These are phyloP conservation scores for Macroteleia sp. DNA, from an alignment of 2,888 invertebrate genomes.

Conservation along the genomic window DNA sequence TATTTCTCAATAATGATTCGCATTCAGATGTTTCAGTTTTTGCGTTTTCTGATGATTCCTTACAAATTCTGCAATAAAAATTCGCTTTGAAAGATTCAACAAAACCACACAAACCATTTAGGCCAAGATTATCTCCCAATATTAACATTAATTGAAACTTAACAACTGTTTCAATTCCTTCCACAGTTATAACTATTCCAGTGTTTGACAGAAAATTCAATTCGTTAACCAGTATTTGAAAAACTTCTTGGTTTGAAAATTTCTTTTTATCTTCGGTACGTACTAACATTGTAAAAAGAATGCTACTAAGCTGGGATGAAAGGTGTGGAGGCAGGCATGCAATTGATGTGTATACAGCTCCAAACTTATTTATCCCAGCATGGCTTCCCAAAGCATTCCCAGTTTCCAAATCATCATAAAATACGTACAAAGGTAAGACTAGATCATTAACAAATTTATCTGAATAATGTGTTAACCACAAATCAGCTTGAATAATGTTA, in stretches of 20 bases:
- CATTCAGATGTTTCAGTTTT: conserved; percentile 7
- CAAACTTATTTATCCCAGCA: conserved; percentile 10
- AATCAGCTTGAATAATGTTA: conserved; percentile 2
- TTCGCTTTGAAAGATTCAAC: conserved; percentile 28
- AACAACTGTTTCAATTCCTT: background rate
- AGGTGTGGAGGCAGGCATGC: conserved; percentile 5
- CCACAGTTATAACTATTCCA: conserved; percentile 4
- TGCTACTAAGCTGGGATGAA: background rate
- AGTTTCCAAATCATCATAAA: background rate
- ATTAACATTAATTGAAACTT: conserved; percentile 33
- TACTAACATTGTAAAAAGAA: conserved; percentile 1
- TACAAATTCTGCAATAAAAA: conserved; percentile 32
- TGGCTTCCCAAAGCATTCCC: conserved; percentile 4
- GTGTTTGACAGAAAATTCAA: conserved; percentile 14
- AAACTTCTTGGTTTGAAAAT: background rate
- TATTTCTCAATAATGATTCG: conserved; percentile 12
- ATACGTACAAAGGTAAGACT: background rate
- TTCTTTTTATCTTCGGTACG: background rate
- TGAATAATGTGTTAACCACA: background rate
- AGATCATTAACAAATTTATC: background rate
- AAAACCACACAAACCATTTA: conserved; percentile 28
- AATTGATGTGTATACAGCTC: background rate
- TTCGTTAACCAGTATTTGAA: conserved; percentile 2
- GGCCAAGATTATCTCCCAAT: conserved; percentile 39
- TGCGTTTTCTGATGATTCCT: background rate